Percentiles rank a stretch among this genome's conserved stretches.
phyloP scores from a whole-genome alignment of 2,797 vertebrate genomes.

The Oryzias dopingdopingensis region DNA sequence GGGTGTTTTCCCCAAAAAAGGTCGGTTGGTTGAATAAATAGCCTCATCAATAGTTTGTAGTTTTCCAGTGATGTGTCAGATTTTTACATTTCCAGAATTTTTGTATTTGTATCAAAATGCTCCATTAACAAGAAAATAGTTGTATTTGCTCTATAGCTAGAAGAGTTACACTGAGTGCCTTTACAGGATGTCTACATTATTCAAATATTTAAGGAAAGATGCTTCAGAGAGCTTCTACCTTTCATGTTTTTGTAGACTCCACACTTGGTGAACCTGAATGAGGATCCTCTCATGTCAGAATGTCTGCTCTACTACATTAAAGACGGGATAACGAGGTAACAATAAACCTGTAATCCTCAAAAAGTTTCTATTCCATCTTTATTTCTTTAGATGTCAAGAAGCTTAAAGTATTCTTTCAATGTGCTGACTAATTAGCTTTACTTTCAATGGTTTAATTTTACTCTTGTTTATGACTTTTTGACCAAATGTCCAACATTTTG shows the following conservation, averaged over 20 bases:
- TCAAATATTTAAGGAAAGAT: slow-evolving; percentile 1
- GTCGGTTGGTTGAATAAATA: slow-evolving; percentile 78
- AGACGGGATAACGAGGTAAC: slow-evolving; percentile 96
- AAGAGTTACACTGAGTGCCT: not conserved
- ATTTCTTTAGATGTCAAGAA: slow-evolving; percentile 22
- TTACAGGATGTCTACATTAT: not conserved
- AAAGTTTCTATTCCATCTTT: slow-evolving; percentile 18
- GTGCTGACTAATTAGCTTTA: slow-evolving; percentile 2
- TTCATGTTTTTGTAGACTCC: slow-evolving; percentile 83
- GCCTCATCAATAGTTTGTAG: slow-evolving; percentile 33
- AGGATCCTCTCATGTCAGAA: slow-evolving; percentile 99
- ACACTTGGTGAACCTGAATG: slow-evolving; percentile 98
- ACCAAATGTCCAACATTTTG: slow-evolving; percentile 24
- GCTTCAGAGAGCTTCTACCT: slow-evolving; percentile 14
- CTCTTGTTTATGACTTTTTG: slow-evolving; percentile 12
- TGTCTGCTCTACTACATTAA: slow-evolving; percentile 99
- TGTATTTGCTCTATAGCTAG: slow-evolving; percentile 9
- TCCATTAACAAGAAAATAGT: not conserved
- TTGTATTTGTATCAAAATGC: slow-evolving; percentile 2
- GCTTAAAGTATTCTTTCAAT: slow-evolving; percentile 3
- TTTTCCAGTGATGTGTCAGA: slow-evolving; percentile 18
- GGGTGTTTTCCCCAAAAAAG: slow-evolving; percentile 94
- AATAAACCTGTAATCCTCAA: slow-evolving; percentile 23
- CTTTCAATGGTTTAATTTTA: slow-evolving; percentile 12
- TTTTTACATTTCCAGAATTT: slow-evolving; percentile 9